Evolutionary conservation across 2,888 invertebrate genomes (phyloP), one percentile per base, ranked within the genome.

Genomic region (Galerucella pusilla): DNA sequence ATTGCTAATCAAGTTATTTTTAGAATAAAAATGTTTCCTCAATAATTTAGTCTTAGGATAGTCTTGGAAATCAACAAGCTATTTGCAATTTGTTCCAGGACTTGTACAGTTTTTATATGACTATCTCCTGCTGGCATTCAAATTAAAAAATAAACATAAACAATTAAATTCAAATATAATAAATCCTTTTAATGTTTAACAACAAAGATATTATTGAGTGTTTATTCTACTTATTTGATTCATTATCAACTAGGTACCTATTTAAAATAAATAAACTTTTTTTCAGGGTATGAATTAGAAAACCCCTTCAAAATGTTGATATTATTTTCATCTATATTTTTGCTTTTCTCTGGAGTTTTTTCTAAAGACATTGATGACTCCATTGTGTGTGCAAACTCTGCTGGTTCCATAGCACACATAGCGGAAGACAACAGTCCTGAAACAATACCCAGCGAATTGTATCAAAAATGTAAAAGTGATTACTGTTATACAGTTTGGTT

Each of bases 401-500:
- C 80, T 35, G 85, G 85, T 20, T 80, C 80, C 20, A 83, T 85
- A 45, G 81, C 84, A 52, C 84, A 83, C 68, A 80, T 85, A 61
- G 79, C 76, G 45, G 85, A 86, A 73, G 84, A 86, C 79, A 84
- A 82, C 20, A 80, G 74, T 42, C 79, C 79, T 4, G 89, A 83
- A 68, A 74, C 80, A 46, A 77, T 77, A 12, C 78, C 80, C n/a
- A 77, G 88, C n/a, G 81, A 83, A 5, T 86, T 85, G 0, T 87
- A 89, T 45, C 89, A 90, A 78, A 87, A 88, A 46, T 91, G 91
- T 76, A 88, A 82, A 20, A 57, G 57, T n/a, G 91, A 92, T n/a
- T 86, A 88, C 80, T 95, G 95, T 84, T 95, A 92, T 84, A 92
- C 94, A 0, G 87, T 94, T 1, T 94, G 93, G 93, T 89, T 90